Conservation (phyloP, 2,888 invertebrate species). For the Pyrrhosoma nymphula region DNA sequence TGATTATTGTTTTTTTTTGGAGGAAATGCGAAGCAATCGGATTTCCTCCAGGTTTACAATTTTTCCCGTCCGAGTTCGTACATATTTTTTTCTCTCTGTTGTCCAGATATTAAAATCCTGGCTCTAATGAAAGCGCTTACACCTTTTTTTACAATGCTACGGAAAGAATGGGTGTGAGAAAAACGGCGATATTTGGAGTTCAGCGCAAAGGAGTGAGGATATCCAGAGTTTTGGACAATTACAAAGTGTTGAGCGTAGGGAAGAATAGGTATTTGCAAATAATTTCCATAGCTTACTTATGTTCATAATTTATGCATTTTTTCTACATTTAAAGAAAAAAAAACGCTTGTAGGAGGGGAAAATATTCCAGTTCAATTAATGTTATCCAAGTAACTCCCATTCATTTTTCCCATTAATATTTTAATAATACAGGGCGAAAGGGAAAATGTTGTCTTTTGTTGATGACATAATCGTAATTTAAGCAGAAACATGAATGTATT, state of each 20-base stretch:
- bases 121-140: constrained; percentile 38
- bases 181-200: constrained; percentile 7
- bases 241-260: background rate
- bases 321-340: background rate
- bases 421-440: too few species aligned
- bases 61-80: background rate
- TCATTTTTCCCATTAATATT: too few species aligned
- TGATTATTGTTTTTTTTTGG: constrained; percentile 21
- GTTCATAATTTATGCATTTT: background rate
- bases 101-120: background rate
- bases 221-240: background rate
- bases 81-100: background rate
- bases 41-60: constrained; percentile 17
- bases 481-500: too few species aligned
- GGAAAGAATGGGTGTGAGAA: background rate
- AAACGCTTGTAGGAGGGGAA: too few species aligned
- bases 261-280: background rate
- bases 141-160: background rate
- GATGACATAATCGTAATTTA: too few species aligned
- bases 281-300: background rate
- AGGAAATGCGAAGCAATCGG: constrained; percentile 34
- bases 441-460: too few species aligned
- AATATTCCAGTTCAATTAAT: too few species aligned
- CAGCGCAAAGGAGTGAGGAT: background rate
- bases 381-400: too few species aligned